phyloP scores from a whole-genome alignment of 2,113 vertebrate genomes.

The Misgurnus anguillicaudatus region DNA sequence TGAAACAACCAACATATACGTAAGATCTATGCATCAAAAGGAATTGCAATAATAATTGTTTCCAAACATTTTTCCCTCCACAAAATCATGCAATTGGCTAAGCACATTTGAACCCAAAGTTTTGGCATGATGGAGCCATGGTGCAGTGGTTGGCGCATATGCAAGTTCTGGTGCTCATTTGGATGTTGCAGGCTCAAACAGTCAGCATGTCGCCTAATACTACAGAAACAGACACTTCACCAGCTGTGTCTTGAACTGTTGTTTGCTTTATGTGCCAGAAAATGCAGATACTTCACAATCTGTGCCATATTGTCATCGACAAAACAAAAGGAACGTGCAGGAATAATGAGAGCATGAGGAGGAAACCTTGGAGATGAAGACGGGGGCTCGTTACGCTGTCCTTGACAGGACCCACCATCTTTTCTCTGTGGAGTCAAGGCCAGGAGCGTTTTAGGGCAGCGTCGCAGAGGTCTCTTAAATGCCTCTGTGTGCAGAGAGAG shows the following conservation, averaged over 20 bases:
- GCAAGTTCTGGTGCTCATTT: too few species aligned
- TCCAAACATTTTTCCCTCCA: too few species aligned
- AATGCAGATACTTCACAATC: not conserved
- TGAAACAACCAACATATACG: not conserved
- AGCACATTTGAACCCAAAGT: too few species aligned
- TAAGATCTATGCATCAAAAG: not conserved
- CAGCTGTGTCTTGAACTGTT: not conserved
- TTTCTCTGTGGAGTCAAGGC: slow-evolving; percentile 18
- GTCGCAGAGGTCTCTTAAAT: slow-evolving; percentile 40
- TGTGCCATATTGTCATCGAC: not conserved
- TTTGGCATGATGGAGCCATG: too few species aligned
- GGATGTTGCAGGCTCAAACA: too few species aligned
- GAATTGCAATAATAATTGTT: too few species aligned
- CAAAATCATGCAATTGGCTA: too few species aligned
- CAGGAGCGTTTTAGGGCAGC: slow-evolving; percentile 38
- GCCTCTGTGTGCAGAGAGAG: not conserved
- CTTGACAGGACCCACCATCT: slow-evolving; percentile 4
- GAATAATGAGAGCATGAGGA: not conserved
- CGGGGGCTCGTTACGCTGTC: slow-evolving; percentile 2
- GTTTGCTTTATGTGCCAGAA: too few species aligned
- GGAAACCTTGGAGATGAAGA: not conserved
- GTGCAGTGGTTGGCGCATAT: too few species aligned
- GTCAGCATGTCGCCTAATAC: not conserved
- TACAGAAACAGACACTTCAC: not conserved
- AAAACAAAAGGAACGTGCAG: not conserved